Conservation (phyloP, 2,888 invertebrate genomes). For the Nasonovia ribisnigri region DNA sequence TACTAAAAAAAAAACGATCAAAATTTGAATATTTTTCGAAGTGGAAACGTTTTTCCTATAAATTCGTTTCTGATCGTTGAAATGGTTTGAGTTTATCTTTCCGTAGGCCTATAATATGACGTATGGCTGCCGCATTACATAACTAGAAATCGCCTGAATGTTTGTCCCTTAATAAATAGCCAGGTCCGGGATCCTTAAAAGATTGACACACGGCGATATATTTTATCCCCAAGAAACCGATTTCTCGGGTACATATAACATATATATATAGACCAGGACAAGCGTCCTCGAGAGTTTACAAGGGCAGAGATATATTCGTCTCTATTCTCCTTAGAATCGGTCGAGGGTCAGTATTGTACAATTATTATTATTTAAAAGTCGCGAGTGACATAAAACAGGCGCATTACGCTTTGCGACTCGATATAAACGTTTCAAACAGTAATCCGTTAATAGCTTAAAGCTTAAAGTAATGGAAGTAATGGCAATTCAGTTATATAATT, state of each 20-base stretch:
- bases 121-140: not conserved
- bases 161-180: not conserved
- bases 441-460: conserved; percentile 40
- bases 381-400: not conserved
- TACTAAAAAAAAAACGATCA: not conserved
- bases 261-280: not conserved
- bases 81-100: not conserved
- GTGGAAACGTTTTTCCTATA: not conserved
- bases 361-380: conserved; percentile 29
- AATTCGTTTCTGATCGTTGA: not conserved
- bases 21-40: not conserved
- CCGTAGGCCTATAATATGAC: not conserved
- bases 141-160: not conserved
- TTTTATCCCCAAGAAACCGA: not conserved
- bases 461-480: conserved; percentile 34
- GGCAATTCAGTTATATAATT: conserved; percentile 19
- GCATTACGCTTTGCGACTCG: not conserved
- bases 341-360: not conserved
- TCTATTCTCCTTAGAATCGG: not conserved
- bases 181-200: not conserved
- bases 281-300: not conserved
- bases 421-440: conserved; percentile 24
- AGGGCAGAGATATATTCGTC: not conserved
- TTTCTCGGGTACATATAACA: not conserved
- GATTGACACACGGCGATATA: not conserved